Conservation (phyloP, 2,888 invertebrate species). For the Lasioglossum calceatum region DNA sequence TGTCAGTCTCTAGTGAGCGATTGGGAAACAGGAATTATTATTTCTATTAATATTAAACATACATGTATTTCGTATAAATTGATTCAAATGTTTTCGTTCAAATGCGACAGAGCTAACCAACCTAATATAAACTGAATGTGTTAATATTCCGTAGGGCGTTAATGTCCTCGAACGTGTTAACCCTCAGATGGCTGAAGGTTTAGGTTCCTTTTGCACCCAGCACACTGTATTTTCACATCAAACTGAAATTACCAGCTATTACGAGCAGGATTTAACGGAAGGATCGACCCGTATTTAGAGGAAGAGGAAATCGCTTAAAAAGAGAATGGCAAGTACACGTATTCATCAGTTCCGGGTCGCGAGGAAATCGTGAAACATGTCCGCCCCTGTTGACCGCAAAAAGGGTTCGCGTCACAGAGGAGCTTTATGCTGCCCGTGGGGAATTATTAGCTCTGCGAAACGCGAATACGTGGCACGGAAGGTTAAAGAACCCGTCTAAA, state of each 20-base stretch:
- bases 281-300: not conserved
- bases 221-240: not conserved
- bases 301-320: not conserved
- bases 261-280: not conserved
- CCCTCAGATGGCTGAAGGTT: not conserved
- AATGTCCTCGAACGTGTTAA: not conserved
- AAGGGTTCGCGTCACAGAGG: not conserved
- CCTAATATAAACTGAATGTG: not conserved
- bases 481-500: conserved; percentile 7
- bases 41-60: no score
- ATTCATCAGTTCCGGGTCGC: not conserved
- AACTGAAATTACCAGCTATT: not conserved
- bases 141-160: not conserved
- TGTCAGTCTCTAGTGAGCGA: no score
- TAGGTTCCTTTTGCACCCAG: not conserved
- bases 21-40: no score
- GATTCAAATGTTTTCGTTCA: no score
- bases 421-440: not conserved
- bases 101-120: no score
- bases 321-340: not conserved
- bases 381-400: not conserved
- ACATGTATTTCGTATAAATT: no score
- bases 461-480: not conserved
- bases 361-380: not conserved
- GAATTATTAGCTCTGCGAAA: conserved; percentile 3